Evolutionary conservation across 92 coral and sea anemone genomes (phyloP).

Genomic region (Epizoanthus rinbou): DNA sequence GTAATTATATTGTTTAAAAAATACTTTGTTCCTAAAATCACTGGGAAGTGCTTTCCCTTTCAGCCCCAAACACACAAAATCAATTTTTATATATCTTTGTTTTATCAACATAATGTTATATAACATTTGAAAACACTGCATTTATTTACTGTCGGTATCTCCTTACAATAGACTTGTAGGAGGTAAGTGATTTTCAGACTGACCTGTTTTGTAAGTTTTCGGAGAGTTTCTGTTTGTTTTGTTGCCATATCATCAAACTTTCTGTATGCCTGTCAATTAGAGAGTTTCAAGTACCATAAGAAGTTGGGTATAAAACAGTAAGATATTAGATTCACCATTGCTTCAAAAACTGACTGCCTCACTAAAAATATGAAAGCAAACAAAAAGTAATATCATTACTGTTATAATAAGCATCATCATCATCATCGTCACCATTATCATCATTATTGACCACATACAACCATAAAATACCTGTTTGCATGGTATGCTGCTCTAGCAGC

Average conservation of each 20-base stretch:
- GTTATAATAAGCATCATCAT: too few relatives aligned
- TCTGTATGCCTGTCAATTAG: conserved; percentile 80
- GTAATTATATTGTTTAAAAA: too few relatives aligned
- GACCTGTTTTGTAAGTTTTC: conserved; percentile 97
- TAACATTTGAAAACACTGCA: background rate
- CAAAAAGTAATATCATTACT: too few relatives aligned
- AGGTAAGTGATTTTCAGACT: background rate
- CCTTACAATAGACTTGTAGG: background rate
- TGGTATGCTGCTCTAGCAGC: too few relatives aligned
- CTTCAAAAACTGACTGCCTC: background rate
- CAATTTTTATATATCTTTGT: background rate
- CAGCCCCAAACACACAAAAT: background rate
- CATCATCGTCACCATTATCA: too few relatives aligned
- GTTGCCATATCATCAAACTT: conserved; percentile 99
- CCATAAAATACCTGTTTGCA: too few relatives aligned
- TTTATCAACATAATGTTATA: background rate
- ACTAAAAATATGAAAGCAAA: too few relatives aligned
- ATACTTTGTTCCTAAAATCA: too few relatives aligned
- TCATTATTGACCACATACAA: too few relatives aligned
- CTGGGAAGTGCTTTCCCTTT: too few relatives aligned
- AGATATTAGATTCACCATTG: too few relatives aligned
- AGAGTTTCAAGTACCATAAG: background rate
- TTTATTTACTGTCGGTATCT: background rate
- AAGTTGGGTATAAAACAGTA: too few relatives aligned
- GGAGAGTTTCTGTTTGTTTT: conserved; percentile 92